These are phyloP conservation scores for Andrena hattorfiana DNA, from an alignment of 2,888 invertebrate genomes.

Conservation along the genomic window DNA sequence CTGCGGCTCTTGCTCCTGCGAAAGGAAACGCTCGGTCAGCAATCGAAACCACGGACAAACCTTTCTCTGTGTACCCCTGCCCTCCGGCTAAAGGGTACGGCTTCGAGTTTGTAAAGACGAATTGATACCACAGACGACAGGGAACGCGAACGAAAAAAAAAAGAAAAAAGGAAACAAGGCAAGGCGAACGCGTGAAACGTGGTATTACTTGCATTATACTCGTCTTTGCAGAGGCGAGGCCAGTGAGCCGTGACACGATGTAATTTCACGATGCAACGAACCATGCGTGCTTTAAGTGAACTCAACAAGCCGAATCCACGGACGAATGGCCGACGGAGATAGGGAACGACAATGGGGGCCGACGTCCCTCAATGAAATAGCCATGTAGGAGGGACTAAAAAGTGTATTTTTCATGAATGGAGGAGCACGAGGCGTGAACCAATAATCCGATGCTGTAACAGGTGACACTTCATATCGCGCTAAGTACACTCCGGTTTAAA, in stretches of 20 bases:
- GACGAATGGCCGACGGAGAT: constrained; percentile 51
- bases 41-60: constrained; percentile 8
- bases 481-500: neutral
- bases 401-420: constrained; percentile 31
- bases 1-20: constrained; percentile 96
- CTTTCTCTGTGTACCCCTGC: neutral
- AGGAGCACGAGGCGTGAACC: constrained; percentile 28
- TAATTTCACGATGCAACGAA: constrained; percentile 69
- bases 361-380: constrained; percentile 38
- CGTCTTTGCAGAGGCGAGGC: constrained; percentile 30
- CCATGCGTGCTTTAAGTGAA: constrained; percentile 50
- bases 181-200: constrained; percentile 13
- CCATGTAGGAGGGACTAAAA: neutral
- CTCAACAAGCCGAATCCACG: constrained; percentile 38
- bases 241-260: constrained; percentile 41
- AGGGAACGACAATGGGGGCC: constrained; percentile 40
- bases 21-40: constrained; percentile 40
- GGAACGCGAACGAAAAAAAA: neutral
- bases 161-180: neutral
- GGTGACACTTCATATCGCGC: neutral
- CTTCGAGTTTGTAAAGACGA: neutral
- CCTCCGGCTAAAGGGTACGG: neutral
- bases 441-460: constrained; percentile 22
- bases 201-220: constrained; percentile 22
- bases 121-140: neutral